Evolutionary conservation across 2,113 vertebrate species (phyloP), one percentile per base, ranked within the genome.

Genomic region (Piprites chloris): DNA sequence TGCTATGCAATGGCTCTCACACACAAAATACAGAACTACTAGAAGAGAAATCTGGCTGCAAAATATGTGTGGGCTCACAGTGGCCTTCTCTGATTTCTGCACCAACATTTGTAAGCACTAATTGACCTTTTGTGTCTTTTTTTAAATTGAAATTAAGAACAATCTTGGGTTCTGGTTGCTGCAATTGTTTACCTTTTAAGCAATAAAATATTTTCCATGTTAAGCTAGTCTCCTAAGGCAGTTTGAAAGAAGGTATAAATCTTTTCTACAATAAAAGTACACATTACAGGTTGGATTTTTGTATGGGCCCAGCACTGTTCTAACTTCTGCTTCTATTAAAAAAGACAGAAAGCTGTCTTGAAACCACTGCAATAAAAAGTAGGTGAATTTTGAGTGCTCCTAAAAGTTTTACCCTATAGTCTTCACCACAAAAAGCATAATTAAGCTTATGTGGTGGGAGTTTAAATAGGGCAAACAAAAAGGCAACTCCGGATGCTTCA

Each of bases 381-480:
- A 69, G 14, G 49, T 89, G 32, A 90, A 79, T 92, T 93, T 30
- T 75, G 18, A 87, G 44, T 7, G 14, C 37, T 92, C 49, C 46
- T 75, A 2, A 14, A 92, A 87, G 61, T 59, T 87, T 87, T 35
- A 49, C 37, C 68, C 66, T 75, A 75, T 41, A 49, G 39, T 77
- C 44, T 89, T 92, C 1, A 1, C 81, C 77, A 89, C 87, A 87
- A 73, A 92, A 94, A 87, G 32, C 44, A 41, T 14, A 42, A 89
- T 71, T 67, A 93, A 86, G 15, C 44, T 87, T 72, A 81, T 62
- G 56, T 16, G 53, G 88, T 87, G 32, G 49, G 65, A 89, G 49
- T 86, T 92, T 72, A 90, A 93, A 88, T 15, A 87, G 15, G 39
- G 68, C 32, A 61, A 88, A 92, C 47, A 90, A 84, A 87, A 91